A percentile compares a stretch with the other conserved stretches of the same genome.
phyloP scores from a whole-genome alignment of 2,888 invertebrate species.

The Amphipyra tragopoginis region DNA sequence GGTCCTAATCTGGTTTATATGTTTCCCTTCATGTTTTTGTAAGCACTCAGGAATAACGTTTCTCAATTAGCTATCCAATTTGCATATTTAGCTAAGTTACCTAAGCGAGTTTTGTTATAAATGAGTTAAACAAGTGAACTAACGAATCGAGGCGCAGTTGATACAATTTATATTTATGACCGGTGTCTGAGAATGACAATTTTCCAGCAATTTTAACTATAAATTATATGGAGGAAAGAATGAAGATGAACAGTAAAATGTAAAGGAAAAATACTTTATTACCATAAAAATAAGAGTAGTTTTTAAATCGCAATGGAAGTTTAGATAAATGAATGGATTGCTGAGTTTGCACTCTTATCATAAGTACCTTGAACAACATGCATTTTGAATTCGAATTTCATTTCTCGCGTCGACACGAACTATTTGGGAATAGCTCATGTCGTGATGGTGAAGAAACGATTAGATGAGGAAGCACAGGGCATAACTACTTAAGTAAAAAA shows the following conservation, averaged over 20 bases:
- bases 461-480: too few relatives aligned
- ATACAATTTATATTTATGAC: slow-evolving; percentile 21
- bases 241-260: not conserved
- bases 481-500: too few relatives aligned
- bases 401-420: not conserved
- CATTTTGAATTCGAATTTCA: slow-evolving; percentile 2
- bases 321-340: slow-evolving; percentile 7
- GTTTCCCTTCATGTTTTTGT: slow-evolving; percentile 15
- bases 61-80: slow-evolving; percentile 51
- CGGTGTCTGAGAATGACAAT: not conserved
- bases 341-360: slow-evolving; percentile 27
- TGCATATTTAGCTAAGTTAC: slow-evolving; percentile 50
- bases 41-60: slow-evolving; percentile 38
- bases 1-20: slow-evolving; percentile 27
- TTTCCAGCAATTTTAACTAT: not conserved
- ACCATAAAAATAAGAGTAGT: not conserved
- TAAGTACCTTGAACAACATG: slow-evolving; percentile 2
- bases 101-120: slow-evolving; percentile 36
- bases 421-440: too few relatives aligned
- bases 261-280: not conserved
- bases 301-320: not conserved
- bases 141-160: slow-evolving; percentile 20
- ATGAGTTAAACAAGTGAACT: slow-evolving; percentile 35
- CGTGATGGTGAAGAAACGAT: too few relatives aligned
- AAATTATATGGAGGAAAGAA: not conserved